These are phyloP conservation scores for Drosophila fulvimacula DNA, from an alignment of 2,888 invertebrate genomes.

Conservation along the genomic window DNA sequence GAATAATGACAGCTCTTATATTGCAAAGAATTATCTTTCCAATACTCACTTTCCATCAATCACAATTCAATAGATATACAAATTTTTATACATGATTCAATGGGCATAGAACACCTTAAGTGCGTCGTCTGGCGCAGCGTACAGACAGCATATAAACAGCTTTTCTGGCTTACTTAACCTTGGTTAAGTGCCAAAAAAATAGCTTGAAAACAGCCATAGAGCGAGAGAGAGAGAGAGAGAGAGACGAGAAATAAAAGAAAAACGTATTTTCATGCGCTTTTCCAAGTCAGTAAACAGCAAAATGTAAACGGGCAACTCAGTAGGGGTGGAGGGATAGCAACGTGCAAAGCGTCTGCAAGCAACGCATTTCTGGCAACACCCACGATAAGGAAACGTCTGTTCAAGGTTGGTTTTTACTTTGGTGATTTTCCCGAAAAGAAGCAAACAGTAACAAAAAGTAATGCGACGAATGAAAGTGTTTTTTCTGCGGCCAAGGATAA, in stretches of 20 bases:
- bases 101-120: slow-evolving; percentile 3
- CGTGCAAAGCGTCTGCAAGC: slow-evolving; percentile 18
- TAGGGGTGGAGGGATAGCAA: neutral
- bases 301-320: slow-evolving; percentile 6
- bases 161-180: slow-evolving; percentile 51
- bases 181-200: slow-evolving; percentile 66
- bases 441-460: slow-evolving; percentile 25
- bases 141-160: neutral
- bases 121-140: no score
- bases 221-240: no score
- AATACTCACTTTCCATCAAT: no score
- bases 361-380: slow-evolving; percentile 35
- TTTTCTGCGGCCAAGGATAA: slow-evolving; percentile 35
- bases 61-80: no score
- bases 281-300: slow-evolving; percentile 57
- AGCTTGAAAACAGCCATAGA: slow-evolving; percentile 13
- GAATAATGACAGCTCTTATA: no score
- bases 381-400: slow-evolving; percentile 36
- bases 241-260: neutral
- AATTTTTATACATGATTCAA: neutral
- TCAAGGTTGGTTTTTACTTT: slow-evolving; percentile 23
- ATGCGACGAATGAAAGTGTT: slow-evolving; percentile 46
- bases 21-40: no score
- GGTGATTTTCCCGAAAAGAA: neutral
- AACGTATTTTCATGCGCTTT: slow-evolving; percentile 26